These are phyloP conservation scores for Galemys pyrenaicus DNA, from an alignment of 2,113 vertebrate species.

Conservation along the genomic window DNA sequence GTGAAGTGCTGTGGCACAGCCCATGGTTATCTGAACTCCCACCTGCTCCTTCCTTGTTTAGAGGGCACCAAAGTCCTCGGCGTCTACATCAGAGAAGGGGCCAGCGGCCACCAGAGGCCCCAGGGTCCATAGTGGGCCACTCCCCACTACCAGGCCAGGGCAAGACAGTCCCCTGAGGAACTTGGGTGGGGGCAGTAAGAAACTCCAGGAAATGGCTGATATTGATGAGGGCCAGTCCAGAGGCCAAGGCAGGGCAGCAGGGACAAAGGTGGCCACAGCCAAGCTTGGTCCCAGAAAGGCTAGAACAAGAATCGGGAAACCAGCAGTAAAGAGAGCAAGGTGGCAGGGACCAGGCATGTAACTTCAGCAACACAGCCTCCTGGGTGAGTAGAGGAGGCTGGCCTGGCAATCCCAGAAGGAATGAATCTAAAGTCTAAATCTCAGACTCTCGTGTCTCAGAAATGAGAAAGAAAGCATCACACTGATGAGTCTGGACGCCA, in stretches of 20 bases:
- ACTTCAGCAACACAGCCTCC: too few relatives aligned
- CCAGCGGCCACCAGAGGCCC: rapidly evolving
- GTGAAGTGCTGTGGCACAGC: too few relatives aligned
- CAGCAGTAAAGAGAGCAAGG: background rate
- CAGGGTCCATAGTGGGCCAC: too few relatives aligned
- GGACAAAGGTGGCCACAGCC: too few relatives aligned
- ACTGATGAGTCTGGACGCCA: too few relatives aligned
- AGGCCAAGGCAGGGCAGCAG: background rate
- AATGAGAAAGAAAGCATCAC: background rate
- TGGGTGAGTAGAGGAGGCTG: too few relatives aligned
- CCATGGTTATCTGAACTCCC: too few relatives aligned
- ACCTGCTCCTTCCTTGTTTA: too few relatives aligned
- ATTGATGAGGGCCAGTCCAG: background rate
- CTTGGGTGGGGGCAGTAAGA: background rate
- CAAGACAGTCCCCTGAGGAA: background rate
- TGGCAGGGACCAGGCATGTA: rapidly evolving
- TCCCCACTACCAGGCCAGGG: background rate
- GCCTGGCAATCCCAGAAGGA: too few relatives aligned
- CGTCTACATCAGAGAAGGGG: background rate
- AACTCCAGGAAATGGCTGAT: rapidly evolving
- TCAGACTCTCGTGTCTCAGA: background rate
- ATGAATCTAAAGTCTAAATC: background rate
- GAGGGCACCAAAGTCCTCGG: background rate
- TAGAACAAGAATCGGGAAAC: background rate
- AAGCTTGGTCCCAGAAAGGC: background rate